Evolutionary conservation across 2,797 vertebrate genomes (phyloP), one percentile per base, ranked within the genome.

Genomic region (Myotis myotis): DNA sequence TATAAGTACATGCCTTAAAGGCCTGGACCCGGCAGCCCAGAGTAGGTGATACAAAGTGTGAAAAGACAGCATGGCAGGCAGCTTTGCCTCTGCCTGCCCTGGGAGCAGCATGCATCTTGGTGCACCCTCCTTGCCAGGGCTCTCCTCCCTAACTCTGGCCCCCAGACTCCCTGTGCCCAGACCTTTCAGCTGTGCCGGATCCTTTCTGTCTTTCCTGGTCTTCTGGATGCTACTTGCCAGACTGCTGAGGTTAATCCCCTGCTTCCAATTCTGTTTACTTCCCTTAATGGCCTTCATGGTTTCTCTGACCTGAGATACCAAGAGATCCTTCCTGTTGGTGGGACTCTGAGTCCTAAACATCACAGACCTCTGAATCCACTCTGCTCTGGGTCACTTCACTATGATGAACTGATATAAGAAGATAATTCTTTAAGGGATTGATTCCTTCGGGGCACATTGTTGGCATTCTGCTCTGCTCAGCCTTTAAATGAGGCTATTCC

Each of bases 101-200:
- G 36, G 64, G 17, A 93, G n/a, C 68, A 25, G 49, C n/a, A 11
- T 11, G 15, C 8, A 30, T 19, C 36, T n/a, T 51, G 53, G 30
- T 13, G 11, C 0, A 0, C 11, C 2, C 30, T 55, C 36, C 30
- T 44, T 33, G 49, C 36, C 1, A 6, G 33, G 10, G 15, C 57
- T 47, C 0, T 20, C 30, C 8, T 75, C 30, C n/a, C 68, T 11
- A 17, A 17, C 4, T 80, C 79, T 84, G 57, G 19, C 38, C 22
- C 44, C 44, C 7, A 13, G 3, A 30, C 0, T 51, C 62, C 12
- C 75, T 23, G 4, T 60, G 41, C 38, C 23, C 47, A 44, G 5
- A 3, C 8, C 8, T 38, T 57, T 30, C 5, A n/a, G 78, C 72
- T 25, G 16, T 12, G 19, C 10, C 1, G 2, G 28, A 36, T 57